Percentiles rank a stretch among this genome's conserved stretches.
phyloP scores from a whole-genome alignment of 2,797 vertebrate genomes.

The Thunnus albacares region DNA sequence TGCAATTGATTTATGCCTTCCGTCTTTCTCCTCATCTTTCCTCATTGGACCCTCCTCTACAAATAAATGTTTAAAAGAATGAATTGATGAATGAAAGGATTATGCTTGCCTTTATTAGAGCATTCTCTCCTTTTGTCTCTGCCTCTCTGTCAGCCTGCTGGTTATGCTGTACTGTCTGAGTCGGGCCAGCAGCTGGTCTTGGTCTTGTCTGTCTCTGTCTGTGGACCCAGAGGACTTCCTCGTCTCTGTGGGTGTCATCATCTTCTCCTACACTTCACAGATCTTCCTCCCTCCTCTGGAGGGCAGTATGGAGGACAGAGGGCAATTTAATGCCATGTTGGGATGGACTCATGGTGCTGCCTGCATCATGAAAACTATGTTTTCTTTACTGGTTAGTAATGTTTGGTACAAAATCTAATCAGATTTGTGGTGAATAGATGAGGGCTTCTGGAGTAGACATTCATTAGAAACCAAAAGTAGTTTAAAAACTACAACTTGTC shows the following conservation, averaged over 20 bases:
- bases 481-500: no score
- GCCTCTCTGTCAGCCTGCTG: slow-evolving; percentile 62
- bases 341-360: slow-evolving; percentile 87
- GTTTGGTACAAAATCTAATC: background rate
- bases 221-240: slow-evolving; percentile 87
- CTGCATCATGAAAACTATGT: slow-evolving; percentile 87
- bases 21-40: background rate
- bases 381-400: slow-evolving; percentile 82
- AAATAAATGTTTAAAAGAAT: background rate
- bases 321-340: slow-evolving; percentile 84
- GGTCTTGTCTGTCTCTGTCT: slow-evolving; percentile 79
- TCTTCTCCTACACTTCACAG: slow-evolving; percentile 92
- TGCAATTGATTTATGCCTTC: background rate
- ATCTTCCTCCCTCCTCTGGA: slow-evolving; percentile 89
- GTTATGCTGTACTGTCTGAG: slow-evolving; percentile 87
- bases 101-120: background rate
- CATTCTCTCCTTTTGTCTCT: background rate
- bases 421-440: no score
- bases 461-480: no score
- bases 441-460: no score
- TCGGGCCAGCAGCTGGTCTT: slow-evolving; percentile 83
- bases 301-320: slow-evolving; percentile 86
- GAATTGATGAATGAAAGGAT: background rate
- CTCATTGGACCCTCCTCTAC: background rate
- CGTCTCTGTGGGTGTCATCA: slow-evolving; percentile 88